Base-by-base conservation (phyloP, 2,888 invertebrate species). In the Scelioninae gen. 2 region DNA sequence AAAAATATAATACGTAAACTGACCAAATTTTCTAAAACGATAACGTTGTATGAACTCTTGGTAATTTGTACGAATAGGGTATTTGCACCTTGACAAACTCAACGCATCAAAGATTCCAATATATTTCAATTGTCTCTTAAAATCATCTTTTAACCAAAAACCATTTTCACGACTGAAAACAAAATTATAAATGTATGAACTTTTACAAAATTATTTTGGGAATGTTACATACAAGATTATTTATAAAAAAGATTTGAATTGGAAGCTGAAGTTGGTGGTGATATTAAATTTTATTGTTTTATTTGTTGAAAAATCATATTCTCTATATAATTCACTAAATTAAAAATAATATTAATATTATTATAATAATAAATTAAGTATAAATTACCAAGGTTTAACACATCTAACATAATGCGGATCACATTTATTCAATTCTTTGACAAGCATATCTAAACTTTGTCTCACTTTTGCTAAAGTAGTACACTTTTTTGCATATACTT, bases 341-440 rank as follows among this genome's bases (percentile, higher is more conserved):
- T n/a, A n/a, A n/a, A n/a, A n/a, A n/a, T n/a, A n/a, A n/a, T n/a
- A n/a, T n/a, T n/a, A n/a, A n/a, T 25, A 25, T 25, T 25, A 25
- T 3, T 25, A 25, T 2, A 19, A 43, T 25, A 25, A 25, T 25
- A 25, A 3, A 25, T 25, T 3, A 25, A 25, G 3, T 3, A 4
- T 25, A 25, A 25, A 3, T 25, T 77, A 80, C 82, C 76, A 81
- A 11, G 86, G 86, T 73, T 83, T 86, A 10, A 87, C 77, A 68
- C 87, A 87, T 75, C 86, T 83, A 4, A 87, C 82, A 68, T 86
- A 87, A 78, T 87, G 86, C 1, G 83, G 78, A 67, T 87, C 86
- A 48, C 84, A 84, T 46, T 80, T 78, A 5, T 82, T 79, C n/a
- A 87, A 74, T 15, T 83, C 83, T 70, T 80, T 79, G 68, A 86